Evolutionary conservation across 2,797 vertebrate genomes (phyloP).

Genomic region (Catharus ustulatus): DNA sequence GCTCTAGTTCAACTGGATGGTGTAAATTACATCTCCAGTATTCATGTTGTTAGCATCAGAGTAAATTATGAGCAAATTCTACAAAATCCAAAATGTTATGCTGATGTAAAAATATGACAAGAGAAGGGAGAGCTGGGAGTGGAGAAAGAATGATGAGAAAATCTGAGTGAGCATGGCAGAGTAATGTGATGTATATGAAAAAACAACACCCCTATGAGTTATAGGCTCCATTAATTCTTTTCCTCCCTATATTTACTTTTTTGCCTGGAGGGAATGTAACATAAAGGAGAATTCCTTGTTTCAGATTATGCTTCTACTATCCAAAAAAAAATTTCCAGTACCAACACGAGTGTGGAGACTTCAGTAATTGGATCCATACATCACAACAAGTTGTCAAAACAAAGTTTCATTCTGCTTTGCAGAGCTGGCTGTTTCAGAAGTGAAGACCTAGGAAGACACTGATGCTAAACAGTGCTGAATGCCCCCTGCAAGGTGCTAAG

Average conservation of each 20-base stretch:
- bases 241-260: slow-evolving; percentile 18
- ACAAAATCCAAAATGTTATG: neutral
- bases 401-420: slow-evolving; percentile 9
- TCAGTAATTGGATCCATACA: slow-evolving; percentile 31
- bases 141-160: neutral
- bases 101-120: neutral
- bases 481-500: slow-evolving; percentile 48
- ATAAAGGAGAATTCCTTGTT: slow-evolving; percentile 28
- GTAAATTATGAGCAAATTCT: neutral
- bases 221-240: slow-evolving; percentile 44
- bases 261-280: slow-evolving; percentile 14
- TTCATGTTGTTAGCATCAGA: neutral
- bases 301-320: slow-evolving; percentile 10
- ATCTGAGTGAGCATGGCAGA: neutral
- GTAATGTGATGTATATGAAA: neutral
- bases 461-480: neutral
- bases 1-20: neutral
- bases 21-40: slow-evolving; percentile 28
- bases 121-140: neutral
- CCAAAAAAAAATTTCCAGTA: neutral
- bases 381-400: slow-evolving; percentile 30
- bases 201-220: slow-evolving; percentile 8
- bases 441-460: neutral
- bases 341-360: neutral
- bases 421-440: neutral